These are phyloP conservation scores for Isichthys henryi DNA, from an alignment of 2,113 vertebrate species.

Conservation along the genomic window DNA sequence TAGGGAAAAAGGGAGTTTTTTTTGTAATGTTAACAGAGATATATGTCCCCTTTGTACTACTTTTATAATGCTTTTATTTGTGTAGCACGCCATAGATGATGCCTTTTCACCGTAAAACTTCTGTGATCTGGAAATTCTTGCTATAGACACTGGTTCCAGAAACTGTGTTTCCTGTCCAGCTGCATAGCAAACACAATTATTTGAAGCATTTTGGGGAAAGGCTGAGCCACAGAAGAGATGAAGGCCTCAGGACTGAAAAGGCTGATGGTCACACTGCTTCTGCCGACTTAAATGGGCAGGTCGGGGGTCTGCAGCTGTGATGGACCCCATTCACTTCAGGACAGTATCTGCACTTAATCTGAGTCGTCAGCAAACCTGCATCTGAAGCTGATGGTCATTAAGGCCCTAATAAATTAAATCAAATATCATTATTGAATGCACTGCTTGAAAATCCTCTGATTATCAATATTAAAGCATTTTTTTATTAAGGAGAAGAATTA, in stretches of 20 bases:
- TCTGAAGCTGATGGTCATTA: background rate
- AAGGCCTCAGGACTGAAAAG: background rate
- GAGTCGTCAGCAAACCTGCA: background rate
- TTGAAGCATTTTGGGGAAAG: background rate
- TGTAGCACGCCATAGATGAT: background rate
- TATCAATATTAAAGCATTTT: background rate
- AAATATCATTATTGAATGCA: background rate
- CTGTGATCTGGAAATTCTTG: background rate
- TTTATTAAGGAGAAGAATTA: background rate
- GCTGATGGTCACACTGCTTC: background rate
- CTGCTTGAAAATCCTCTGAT: background rate
- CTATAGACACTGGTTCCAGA: background rate
- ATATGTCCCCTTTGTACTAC: background rate
- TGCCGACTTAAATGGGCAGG: background rate
- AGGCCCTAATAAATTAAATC: background rate
- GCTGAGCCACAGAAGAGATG: background rate
- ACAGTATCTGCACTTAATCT: background rate
- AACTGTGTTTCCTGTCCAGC: background rate
- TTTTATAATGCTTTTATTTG: background rate
- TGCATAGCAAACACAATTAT: background rate
- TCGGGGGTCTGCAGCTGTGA: background rate
- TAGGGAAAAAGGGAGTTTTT: background rate
- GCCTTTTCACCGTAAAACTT: background rate
- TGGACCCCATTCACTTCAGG: background rate
- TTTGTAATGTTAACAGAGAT: background rate